Conservation (phyloP, 2,113 vertebrate genomes). For the Barbus barbus region DNA sequence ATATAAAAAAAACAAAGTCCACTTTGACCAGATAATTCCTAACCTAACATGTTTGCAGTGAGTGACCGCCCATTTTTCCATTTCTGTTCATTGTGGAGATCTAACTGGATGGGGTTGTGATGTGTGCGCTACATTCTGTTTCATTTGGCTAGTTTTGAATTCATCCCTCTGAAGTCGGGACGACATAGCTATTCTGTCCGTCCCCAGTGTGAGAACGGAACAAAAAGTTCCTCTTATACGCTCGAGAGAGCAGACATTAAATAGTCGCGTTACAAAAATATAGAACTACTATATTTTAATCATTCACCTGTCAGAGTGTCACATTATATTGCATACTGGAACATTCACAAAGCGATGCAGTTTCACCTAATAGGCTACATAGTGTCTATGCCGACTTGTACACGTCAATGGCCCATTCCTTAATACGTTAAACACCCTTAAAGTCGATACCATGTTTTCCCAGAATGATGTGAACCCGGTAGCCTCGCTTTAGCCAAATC, state of each 20-base stretch:
- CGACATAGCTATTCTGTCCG: slow-evolving; percentile 59
- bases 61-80: slow-evolving; percentile 17
- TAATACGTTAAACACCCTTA: slow-evolving; percentile 13
- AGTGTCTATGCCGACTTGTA: slow-evolving; percentile 18
- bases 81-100: slow-evolving; percentile 27
- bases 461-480: slow-evolving; percentile 7
- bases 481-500: slow-evolving; percentile 8
- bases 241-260: slow-evolving; percentile 22
- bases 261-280: slow-evolving; percentile 42
- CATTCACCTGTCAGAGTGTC: slow-evolving; percentile 9
- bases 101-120: background rate
- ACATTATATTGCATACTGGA: background rate
- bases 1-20: slow-evolving; percentile 33
- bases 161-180: slow-evolving; percentile 31
- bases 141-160: slow-evolving; percentile 46
- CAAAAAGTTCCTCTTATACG: background rate
- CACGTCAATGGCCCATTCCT: background rate
- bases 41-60: slow-evolving; percentile 46
- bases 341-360: slow-evolving; percentile 22
- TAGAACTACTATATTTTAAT: slow-evolving; percentile 34
- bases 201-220: slow-evolving; percentile 58
- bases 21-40: slow-evolving; percentile 35
- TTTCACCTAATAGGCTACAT: slow-evolving; percentile 33
- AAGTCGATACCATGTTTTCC: slow-evolving; percentile 10
- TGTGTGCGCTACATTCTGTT: slow-evolving; percentile 49